These are phyloP conservation scores for Protonibea diacanthus DNA, from an alignment of 2,797 vertebrate genomes.

Conservation along the genomic window DNA sequence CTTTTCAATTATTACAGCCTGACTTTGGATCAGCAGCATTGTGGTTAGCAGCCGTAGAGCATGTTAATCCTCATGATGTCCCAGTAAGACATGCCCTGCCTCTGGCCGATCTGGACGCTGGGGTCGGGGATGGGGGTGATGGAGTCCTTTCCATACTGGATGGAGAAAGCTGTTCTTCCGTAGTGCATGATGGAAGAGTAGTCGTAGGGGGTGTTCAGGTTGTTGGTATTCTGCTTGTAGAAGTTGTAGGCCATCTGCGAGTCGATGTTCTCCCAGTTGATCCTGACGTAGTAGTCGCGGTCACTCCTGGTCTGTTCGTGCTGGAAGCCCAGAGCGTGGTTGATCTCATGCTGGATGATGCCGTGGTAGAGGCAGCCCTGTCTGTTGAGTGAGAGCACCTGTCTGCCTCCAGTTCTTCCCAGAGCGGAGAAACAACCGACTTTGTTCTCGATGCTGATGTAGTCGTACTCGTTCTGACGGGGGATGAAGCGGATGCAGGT, in stretches of 20 bases:
- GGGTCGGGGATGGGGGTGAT: constrained; percentile 62
- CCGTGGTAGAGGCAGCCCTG: constrained; percentile 76
- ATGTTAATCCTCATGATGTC: constrained; percentile 58
- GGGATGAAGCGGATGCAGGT: constrained; percentile 65
- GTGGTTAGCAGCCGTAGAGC: constrained; percentile 39
- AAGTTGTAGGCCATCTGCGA: constrained; percentile 68
- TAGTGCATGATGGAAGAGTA: constrained; percentile 86
- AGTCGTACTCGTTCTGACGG: constrained; percentile 41
- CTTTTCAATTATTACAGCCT: neutral
- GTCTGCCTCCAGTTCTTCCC: constrained; percentile 76
- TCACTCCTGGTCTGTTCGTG: constrained; percentile 84
- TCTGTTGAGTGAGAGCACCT: constrained; percentile 81
- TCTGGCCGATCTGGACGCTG: constrained; percentile 54
- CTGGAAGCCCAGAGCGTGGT: constrained; percentile 81
- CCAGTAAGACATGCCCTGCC: constrained; percentile 39
- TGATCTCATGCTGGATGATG: constrained; percentile 80
- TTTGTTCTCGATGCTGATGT: constrained; percentile 53
- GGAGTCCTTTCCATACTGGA: constrained; percentile 15
- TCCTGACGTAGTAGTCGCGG: constrained; percentile 78
- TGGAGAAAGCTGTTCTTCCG: constrained; percentile 65
- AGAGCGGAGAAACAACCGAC: constrained; percentile 77
- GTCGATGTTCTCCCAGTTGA: constrained; percentile 80
- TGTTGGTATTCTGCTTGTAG: constrained; percentile 75
- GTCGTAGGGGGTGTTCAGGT: constrained; percentile 81
- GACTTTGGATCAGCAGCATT: neutral